A percentile compares a stretch with the other conserved stretches of the same genome.
phyloP scores from a whole-genome alignment of 2,797 vertebrate species.

The Lacerta viridis region DNA sequence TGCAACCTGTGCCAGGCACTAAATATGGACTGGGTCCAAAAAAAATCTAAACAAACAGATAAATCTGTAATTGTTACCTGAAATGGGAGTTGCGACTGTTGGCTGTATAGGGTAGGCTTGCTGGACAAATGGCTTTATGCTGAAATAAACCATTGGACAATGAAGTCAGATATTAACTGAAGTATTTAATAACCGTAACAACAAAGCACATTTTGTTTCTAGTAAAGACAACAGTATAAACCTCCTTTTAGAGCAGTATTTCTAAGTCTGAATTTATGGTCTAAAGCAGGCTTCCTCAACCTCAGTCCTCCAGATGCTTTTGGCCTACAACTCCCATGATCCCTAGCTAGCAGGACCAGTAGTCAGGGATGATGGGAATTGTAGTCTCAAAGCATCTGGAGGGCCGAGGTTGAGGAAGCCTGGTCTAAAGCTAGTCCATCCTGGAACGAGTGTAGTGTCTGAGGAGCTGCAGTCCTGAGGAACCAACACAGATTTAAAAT shows the following conservation, averaged over 20 bases:
- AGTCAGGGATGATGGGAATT: no score
- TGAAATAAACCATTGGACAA: conserved; percentile 73
- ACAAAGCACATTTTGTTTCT: neutral
- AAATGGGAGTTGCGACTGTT: conserved; percentile 93
- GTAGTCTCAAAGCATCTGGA: no score
- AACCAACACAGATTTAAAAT: neutral
- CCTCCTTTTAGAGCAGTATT: neutral
- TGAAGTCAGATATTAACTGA: neutral
- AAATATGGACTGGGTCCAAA: neutral
- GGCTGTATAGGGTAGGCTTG: conserved; percentile 97
- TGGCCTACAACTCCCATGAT: no score
- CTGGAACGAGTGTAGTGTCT: neutral
- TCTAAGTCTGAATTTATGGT: neutral
- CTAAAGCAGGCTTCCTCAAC: neutral
- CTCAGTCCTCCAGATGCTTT: no score
- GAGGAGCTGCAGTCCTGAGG: neutral
- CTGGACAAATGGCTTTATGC: conserved; percentile 98
- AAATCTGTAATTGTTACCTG: conserved; percentile 85
- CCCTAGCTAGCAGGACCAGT: no score
- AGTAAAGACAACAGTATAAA: neutral
- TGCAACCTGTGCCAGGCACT: neutral
- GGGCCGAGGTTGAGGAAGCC: no score
- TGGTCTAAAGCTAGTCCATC: neutral
- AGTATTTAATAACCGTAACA: neutral
- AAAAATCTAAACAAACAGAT: conserved; percentile 6